Percentiles rank a stretch among this genome's conserved stretches.
These are phyloP conservation scores for Poeciliopsis retropinna DNA, from an alignment of 2,113 vertebrate genomes.

Conservation along the genomic window DNA sequence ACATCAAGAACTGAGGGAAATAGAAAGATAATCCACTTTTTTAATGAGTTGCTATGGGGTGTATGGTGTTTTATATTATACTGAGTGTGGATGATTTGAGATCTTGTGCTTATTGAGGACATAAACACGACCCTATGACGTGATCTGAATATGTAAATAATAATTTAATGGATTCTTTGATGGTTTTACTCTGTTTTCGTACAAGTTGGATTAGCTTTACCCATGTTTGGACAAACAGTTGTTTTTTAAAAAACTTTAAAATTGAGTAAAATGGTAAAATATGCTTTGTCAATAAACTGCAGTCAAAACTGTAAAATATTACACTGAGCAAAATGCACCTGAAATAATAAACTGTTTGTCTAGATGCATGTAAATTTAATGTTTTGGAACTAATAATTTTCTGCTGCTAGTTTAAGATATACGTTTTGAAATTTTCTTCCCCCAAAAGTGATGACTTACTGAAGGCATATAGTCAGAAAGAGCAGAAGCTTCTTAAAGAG, in stretches of 20 bases:
- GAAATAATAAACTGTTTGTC: too few relatives aligned
- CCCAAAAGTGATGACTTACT: too few relatives aligned
- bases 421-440: too few relatives aligned
- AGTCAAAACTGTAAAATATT: too few relatives aligned
- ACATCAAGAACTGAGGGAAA: constrained; percentile 44
- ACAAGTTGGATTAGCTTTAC: constrained; percentile 29
- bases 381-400: too few relatives aligned
- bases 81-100: constrained; percentile 22
- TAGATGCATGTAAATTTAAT: too few relatives aligned
- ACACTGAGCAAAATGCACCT: too few relatives aligned
- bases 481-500: too few relatives aligned
- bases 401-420: too few relatives aligned
- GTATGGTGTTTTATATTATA: neutral
- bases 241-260: constrained; percentile 10
- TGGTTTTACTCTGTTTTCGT: neutral
- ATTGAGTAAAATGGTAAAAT: neutral
- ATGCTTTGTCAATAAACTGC: neutral
- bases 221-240: constrained; percentile 16
- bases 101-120: constrained; percentile 3
- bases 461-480: too few relatives aligned
- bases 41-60: constrained; percentile 12
- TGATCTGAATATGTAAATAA: constrained; percentile 7
- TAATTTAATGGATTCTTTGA: constrained; percentile 28
- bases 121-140: neutral
- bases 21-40: constrained; percentile 38